A percentile compares a stretch with the other conserved stretches of the same genome.
phyloP scores from a whole-genome alignment of 2,797 vertebrate genomes.

The Sitta carolinensis region DNA sequence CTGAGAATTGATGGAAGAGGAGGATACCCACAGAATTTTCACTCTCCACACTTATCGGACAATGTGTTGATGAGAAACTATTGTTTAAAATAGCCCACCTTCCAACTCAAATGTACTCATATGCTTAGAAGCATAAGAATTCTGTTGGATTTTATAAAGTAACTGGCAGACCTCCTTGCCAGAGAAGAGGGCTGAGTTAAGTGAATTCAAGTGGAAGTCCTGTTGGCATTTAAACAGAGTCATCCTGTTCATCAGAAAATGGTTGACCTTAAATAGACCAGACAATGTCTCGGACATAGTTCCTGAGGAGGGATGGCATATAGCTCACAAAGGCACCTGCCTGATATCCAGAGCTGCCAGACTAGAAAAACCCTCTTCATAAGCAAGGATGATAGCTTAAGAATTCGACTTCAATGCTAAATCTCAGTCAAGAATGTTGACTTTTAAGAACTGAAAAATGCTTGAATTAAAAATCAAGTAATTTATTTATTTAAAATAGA shows the following conservation, averaged over 20 bases:
- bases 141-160: not conserved
- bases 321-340: not conserved
- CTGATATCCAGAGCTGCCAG: not conserved
- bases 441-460: not conserved
- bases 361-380: not conserved
- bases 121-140: not conserved
- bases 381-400: not conserved
- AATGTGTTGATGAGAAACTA: not conserved
- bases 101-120: not conserved
- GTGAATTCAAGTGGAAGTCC: not conserved
- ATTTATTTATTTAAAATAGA: not conserved
- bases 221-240: not conserved
- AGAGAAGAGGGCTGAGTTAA: not conserved
- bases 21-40: not conserved
- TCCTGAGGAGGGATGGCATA: not conserved
- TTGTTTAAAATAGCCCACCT: not conserved
- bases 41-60: not conserved
- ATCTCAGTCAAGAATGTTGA: not conserved
- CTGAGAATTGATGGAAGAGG: not conserved
- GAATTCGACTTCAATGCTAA: not conserved
- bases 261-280: not conserved
- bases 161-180: not conserved
- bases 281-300: not conserved
- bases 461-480: not conserved
- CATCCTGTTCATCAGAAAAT: not conserved